Evolutionary conservation across 2,113 vertebrate species (phyloP).

Genomic region (Delphinapterus leucas): DNA sequence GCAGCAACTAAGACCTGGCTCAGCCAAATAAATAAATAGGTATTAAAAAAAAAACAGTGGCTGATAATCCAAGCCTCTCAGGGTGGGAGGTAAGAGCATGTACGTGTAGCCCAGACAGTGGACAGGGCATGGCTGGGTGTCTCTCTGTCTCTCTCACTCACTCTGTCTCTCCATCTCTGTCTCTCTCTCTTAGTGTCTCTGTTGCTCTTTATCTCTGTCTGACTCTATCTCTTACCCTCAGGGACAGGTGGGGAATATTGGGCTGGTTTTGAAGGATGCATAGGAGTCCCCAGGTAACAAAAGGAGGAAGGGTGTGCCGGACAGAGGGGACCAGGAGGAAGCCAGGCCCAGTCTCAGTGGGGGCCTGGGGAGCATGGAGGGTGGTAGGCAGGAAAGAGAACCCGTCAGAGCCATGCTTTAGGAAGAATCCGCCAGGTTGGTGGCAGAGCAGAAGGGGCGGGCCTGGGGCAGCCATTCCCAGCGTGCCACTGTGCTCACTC

Average conservation of each 20-base stretch:
- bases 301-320: not conserved
- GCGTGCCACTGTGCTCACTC: not conserved
- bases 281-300: not conserved
- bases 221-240: not conserved
- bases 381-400: not conserved
- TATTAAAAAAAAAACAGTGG: not conserved
- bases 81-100: not conserved
- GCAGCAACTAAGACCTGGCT: too few species aligned
- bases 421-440: not conserved
- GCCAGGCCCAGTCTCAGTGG: not conserved
- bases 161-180: not conserved
- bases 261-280: not conserved
- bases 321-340: not conserved
- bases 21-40: too few species aligned
- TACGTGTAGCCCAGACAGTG: not conserved
- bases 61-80: not conserved
- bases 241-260: not conserved
- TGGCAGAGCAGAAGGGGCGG: not conserved
- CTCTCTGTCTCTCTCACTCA: not conserved
- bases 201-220: not conserved
- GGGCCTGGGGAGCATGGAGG: too few species aligned
- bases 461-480: rapidly evolving
- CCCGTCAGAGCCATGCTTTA: not conserved
- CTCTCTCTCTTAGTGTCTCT: not conserved
- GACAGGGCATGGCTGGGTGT: rapidly evolving